These are phyloP conservation scores for Agrilus planipennis DNA, from an alignment of 1,140 invertebrate genomes.

Conservation along the genomic window DNA sequence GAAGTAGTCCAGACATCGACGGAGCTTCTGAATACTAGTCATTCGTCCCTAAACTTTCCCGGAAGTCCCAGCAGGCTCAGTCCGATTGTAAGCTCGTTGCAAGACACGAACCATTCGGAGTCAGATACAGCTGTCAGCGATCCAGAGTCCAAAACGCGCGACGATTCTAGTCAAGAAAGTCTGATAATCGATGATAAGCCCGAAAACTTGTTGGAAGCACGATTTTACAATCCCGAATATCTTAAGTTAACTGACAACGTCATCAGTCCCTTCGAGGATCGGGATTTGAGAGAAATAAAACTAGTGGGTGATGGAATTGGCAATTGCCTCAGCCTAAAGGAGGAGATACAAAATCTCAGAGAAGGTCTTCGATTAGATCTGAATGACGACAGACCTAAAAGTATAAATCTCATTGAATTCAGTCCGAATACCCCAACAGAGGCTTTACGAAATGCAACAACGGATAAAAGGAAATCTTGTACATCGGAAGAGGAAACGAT, in stretches of 20 bases:
- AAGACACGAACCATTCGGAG: neutral
- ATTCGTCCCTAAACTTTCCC: slow-evolving; percentile 22
- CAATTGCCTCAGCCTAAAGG: neutral
- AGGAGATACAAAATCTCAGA: neutral
- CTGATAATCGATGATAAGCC: neutral
- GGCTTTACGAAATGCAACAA: slow-evolving; percentile 10
- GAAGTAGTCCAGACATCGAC: slow-evolving; percentile 25
- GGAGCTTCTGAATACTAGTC: slow-evolving; percentile 23
- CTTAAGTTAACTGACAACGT: slow-evolving; percentile 6
- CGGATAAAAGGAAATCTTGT: slow-evolving; percentile 31
- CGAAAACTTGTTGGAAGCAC: neutral
- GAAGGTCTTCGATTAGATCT: neutral
- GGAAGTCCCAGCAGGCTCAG: slow-evolving; percentile 20
- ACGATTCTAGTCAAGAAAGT: neutral
- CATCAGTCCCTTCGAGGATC: slow-evolving; percentile 3
- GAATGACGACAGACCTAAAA: slow-evolving; percentile 6
- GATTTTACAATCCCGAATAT: slow-evolving; percentile 1
- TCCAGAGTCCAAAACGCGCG: neutral
- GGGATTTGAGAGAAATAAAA: neutral
- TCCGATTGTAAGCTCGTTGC: neutral
- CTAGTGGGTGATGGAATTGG: neutral
- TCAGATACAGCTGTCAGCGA: neutral
- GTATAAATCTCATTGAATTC: slow-evolving; percentile 25
- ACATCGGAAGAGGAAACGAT: slow-evolving; percentile 28
- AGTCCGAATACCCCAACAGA: slow-evolving; percentile 14